Base-by-base conservation (phyloP, 64 coral and sea anemone genomes). In the Acropora tenuis region DNA sequence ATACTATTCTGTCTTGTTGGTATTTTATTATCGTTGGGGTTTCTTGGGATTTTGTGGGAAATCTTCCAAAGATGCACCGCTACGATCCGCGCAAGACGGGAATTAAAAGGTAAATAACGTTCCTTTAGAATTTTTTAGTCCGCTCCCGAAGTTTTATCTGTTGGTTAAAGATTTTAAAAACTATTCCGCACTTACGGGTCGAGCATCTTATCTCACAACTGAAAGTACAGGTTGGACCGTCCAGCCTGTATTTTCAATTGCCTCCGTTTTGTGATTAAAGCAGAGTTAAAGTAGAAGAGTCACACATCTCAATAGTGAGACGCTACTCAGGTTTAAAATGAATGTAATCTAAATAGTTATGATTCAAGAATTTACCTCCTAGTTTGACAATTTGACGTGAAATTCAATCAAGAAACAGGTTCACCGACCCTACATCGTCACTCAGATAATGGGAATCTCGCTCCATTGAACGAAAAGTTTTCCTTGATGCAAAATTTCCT, bases 401-500 rank as follows among this genome's bases (percentile, higher is more conserved):
- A n/a, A 80, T 7, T 59, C 4, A 71, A 40, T 5, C 18, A 0
- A 71, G 19, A 40, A 41, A 1, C 73, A 75, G 73, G 73, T 0
- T 16, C 9, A 1, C 65, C 4, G 16, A 19, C 65, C 15, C 40
- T 44, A 16, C 45, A 17, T 6, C 16, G 44, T 8, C 5, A 48
- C 10, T 49, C 45, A 15, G 45, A 85, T 43, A 71, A 30, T 10
- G 79, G 79, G 1, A 82, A 82, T 9, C 63, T 72, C 8, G 69
- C 69, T 67, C 82, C 65, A 9, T 17, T 47, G 12, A 85, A 71
- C 63, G 69, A 48, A 68, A 85, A 48, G 7, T 49, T 85, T 65
- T 71, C 61, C 16, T 49, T 85, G 63, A 72, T 85, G 82, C 82
- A 85, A n/a, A 85, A 46, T 49, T 85, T 85, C 17, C 42, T 85